Evolutionary conservation across 2,113 vertebrate genomes (phyloP), one percentile per base, ranked within the genome.

Genomic region (rabbit (Oryctolagus cuniculus)): DNA sequence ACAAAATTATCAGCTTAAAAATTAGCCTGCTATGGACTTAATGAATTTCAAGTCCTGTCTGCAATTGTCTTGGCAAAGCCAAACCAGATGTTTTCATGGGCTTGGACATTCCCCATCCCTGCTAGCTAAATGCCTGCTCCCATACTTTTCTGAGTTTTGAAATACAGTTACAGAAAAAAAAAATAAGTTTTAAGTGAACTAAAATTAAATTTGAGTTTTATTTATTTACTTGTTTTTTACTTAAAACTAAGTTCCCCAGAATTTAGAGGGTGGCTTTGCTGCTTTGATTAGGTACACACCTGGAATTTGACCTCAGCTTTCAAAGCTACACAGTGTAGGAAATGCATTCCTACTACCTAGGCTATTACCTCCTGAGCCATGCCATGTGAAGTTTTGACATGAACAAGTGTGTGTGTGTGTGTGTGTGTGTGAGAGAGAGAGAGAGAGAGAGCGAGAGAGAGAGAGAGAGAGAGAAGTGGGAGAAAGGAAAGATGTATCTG

Each of bases 401-500:
- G 55, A 95, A 83, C 89, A 67, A n/a, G 24, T 15, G 25, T 86
- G 64, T 58, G 55, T 79, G 51, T 38, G 9, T 73, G 21, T 87
- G 44, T 66, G 55, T 19, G n/a, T 74, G 12, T 27, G 63, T 13
- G 74, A 7, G 44, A 44, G 44, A 44, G 44, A 44, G 44, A 44
- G 44, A 44, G 44, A 44, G 44, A 38, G 38, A 38, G 38, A 38
- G 38, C n/a, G n/a, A n/a, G n/a, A n/a, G n/a, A 44, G 44, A 44
- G 44, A 44, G 44, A 44, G 44, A 44, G 44, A 44, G 44, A 44
- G 44, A 44, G 44, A 44, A 44, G 7, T 63, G 53, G 31, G 29
- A 81, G 74, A 95, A 92, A 90, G 74, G 79, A 96, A 95, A 95
- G 61, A 75, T 67, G 44, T 89, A 96, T 79, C 92, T 96, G 85